phyloP scores from a whole-genome alignment of 2,888 invertebrate genomes.

The Pristionchus fissidentatus region DNA sequence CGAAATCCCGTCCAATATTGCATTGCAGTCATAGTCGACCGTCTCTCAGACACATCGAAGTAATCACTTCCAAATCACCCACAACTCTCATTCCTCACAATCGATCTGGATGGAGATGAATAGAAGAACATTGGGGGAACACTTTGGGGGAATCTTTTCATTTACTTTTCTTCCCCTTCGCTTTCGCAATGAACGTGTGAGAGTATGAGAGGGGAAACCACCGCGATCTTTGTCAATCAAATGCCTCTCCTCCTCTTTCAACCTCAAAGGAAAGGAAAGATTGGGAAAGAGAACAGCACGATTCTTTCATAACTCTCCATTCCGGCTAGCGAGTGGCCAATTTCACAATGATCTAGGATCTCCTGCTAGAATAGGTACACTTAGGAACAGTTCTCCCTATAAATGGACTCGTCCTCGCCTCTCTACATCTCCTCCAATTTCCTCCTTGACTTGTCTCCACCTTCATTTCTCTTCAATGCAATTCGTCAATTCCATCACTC shows the following conservation, averaged over 20 bases:
- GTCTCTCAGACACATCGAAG: slow-evolving; percentile 1
- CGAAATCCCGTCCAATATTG: background rate
- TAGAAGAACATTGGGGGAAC: background rate
- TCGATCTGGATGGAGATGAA: background rate
- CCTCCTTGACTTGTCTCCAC: too few species aligned
- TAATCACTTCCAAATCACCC: background rate
- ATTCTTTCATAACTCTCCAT: background rate
- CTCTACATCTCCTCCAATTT: too few species aligned
- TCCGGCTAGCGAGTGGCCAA: background rate
- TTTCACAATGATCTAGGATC: background rate
- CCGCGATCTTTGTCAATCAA: background rate
- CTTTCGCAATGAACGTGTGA: slow-evolving; percentile 7
- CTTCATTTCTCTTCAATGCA: too few species aligned
- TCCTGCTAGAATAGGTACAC: too few species aligned
- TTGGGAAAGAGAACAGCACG: background rate
- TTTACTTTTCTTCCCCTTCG: background rate
- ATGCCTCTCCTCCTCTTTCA: background rate
- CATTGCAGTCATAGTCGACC: background rate
- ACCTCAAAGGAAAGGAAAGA: slow-evolving; percentile 4
- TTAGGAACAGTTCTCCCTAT: too few species aligned
- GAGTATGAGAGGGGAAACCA: background rate
- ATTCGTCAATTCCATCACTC: background rate
- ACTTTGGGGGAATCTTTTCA: background rate
- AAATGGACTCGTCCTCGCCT: too few species aligned
- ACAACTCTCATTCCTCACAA: background rate